Percentiles rank a stretch among this genome's conserved stretches.
Evolutionary conservation across 2,113 vertebrate species (phyloP).

Genomic region (Xenopus borealis): DNA sequence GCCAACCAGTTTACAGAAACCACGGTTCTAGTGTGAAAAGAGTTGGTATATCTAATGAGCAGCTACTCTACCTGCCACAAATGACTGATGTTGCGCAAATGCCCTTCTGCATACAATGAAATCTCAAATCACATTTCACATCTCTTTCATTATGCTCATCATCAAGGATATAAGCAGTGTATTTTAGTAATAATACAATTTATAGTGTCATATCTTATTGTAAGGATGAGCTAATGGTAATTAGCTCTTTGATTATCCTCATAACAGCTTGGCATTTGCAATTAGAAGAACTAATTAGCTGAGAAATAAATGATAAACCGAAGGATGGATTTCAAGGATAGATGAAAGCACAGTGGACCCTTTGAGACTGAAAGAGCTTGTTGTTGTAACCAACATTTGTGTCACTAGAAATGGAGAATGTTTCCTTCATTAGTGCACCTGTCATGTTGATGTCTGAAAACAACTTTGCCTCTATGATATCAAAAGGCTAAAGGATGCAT

Average conservation of each 20-base stretch:
- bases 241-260: slow-evolving; percentile 38
- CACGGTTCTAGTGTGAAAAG: no score
- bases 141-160: slow-evolving; percentile 18
- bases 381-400: background rate
- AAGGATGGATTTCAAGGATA: slow-evolving; percentile 23
- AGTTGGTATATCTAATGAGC: no score
- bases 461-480: background rate
- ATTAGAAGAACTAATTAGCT: slow-evolving; percentile 43
- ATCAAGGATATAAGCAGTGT: slow-evolving; percentile 12
- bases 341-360: background rate
- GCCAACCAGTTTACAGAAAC: no score
- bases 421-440: slow-evolving; percentile 1
- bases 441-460: background rate
- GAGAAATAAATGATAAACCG: slow-evolving; percentile 38
- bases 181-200: slow-evolving; percentile 36
- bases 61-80: no score
- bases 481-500: background rate
- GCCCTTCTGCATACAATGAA: slow-evolving; percentile 20
- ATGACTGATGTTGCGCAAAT: slow-evolving; percentile 6
- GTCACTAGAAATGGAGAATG: background rate
- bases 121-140: slow-evolving; percentile 28
- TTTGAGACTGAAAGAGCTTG: background rate
- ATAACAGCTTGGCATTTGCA: slow-evolving; percentile 39
- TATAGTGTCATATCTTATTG: slow-evolving; percentile 37
- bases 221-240: slow-evolving; percentile 33